These are phyloP conservation scores for Cheilosia vernalis DNA, from an alignment of 2,888 invertebrate species.

Conservation along the genomic window DNA sequence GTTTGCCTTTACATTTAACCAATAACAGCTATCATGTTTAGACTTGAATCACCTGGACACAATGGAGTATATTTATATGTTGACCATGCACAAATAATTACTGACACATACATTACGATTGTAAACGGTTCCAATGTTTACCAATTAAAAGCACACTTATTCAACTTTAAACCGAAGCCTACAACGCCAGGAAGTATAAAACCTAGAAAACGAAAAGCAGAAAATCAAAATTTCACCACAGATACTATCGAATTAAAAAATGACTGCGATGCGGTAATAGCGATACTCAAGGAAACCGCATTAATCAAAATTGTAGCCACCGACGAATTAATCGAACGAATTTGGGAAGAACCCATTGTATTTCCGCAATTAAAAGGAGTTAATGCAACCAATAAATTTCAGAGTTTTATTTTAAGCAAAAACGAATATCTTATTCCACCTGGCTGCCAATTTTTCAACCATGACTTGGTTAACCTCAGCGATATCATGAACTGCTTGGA, in stretches of 20 bases:
- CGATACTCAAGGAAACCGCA: slow-evolving; percentile 9
- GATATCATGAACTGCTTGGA: slow-evolving; percentile 84
- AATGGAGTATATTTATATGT: slow-evolving; percentile 78
- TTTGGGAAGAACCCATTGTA: slow-evolving; percentile 79
- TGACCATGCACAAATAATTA: slow-evolving; percentile 79
- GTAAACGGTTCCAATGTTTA: slow-evolving; percentile 39
- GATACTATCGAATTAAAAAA: slow-evolving; percentile 17
- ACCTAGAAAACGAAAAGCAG: slow-evolving; percentile 60
- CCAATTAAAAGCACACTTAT: slow-evolving; percentile 77
- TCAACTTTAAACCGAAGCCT: slow-evolving; percentile 76
- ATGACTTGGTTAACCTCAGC: slow-evolving; percentile 86
- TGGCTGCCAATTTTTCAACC: slow-evolving; percentile 87
- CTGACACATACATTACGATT: slow-evolving; percentile 74
- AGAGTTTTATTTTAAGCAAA: slow-evolving; percentile 84
- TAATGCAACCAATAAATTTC: slow-evolving; percentile 84
- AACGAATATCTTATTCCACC: slow-evolving; percentile 87
- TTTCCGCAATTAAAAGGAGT: slow-evolving; percentile 85
- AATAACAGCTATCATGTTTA: slow-evolving; percentile 20
- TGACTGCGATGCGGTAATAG: slow-evolving; percentile 2
- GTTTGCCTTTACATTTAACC: no score
- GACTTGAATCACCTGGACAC: background rate
- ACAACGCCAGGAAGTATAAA: background rate
- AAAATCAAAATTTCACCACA: background rate
- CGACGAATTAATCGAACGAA: slow-evolving; percentile 71
- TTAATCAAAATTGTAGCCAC: background rate